Evolutionary conservation across 2,113 vertebrate species (phyloP).

Genomic region (Atrichornis clamosus): DNA sequence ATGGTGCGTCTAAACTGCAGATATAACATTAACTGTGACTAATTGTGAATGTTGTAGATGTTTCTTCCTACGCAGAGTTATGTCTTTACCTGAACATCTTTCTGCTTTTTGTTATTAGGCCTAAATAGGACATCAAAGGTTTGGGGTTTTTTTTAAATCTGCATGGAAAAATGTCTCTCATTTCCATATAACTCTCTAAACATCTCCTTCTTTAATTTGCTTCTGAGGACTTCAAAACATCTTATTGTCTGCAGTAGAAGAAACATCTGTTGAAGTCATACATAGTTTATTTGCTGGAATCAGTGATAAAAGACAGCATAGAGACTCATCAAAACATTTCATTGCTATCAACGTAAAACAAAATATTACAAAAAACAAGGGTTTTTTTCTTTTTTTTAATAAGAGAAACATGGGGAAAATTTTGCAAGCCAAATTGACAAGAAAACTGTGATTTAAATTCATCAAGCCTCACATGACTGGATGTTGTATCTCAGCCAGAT

Average conservation of each 20-base stretch:
- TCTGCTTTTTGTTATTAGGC: conserved; percentile 60
- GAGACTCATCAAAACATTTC: conserved; percentile 22
- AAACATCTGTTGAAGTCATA: conserved; percentile 61
- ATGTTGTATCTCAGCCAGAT: neutral
- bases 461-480: conserved; percentile 6
- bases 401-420: conserved; percentile 1
- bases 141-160: neutral
- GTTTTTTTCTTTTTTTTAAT: neutral
- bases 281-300: conserved; percentile 37
- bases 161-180: conserved; percentile 19
- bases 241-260: neutral
- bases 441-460: conserved; percentile 24
- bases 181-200: neutral
- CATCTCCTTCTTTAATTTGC: conserved; percentile 57
- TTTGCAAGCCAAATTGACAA: conserved; percentile 4
- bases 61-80: conserved; percentile 37
- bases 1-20: neutral
- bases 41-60: conserved; percentile 9
- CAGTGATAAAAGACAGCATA: conserved; percentile 40
- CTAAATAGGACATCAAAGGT: conserved; percentile 51
- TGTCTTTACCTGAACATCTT: conserved; percentile 55
- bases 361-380: neutral
- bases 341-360: neutral
- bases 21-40: conserved; percentile 15
- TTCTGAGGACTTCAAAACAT: conserved; percentile 50